Conservation (phyloP, 2,113 vertebrate species). For the Dromiciops gliroides region DNA sequence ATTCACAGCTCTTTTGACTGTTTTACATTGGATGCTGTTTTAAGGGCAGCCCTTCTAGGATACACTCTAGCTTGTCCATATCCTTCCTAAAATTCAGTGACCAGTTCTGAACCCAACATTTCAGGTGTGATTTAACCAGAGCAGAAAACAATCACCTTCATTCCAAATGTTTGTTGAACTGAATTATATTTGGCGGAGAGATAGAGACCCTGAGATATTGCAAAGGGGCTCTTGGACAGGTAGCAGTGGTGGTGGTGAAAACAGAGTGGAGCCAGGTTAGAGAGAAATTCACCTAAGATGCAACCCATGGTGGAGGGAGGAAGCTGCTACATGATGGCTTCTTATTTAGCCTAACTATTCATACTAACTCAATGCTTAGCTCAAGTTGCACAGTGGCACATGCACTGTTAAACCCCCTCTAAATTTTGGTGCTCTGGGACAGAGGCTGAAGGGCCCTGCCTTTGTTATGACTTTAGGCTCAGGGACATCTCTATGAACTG, state of each 20-base stretch:
- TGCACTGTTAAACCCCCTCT: background rate
- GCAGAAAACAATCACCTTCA: background rate
- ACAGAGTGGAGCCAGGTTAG: background rate
- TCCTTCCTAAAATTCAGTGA: background rate
- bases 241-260: background rate
- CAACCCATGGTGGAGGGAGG: background rate
- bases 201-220: background rate
- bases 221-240: background rate
- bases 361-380: background rate
- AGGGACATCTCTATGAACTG: background rate
- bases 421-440: background rate
- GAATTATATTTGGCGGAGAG: background rate
- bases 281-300: background rate
- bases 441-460: fast-evolving
- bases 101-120: background rate
- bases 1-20: background rate
- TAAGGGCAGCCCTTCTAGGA: background rate
- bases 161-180: background rate
- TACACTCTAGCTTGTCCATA: background rate
- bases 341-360: background rate
- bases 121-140: background rate
- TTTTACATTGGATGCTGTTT: background rate
- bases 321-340: background rate
- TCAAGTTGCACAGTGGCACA: background rate
- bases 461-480: background rate